These are phyloP conservation scores for Epinephelus malabaricus DNA, from an alignment of 2,797 vertebrate genomes.

Conservation along the genomic window DNA sequence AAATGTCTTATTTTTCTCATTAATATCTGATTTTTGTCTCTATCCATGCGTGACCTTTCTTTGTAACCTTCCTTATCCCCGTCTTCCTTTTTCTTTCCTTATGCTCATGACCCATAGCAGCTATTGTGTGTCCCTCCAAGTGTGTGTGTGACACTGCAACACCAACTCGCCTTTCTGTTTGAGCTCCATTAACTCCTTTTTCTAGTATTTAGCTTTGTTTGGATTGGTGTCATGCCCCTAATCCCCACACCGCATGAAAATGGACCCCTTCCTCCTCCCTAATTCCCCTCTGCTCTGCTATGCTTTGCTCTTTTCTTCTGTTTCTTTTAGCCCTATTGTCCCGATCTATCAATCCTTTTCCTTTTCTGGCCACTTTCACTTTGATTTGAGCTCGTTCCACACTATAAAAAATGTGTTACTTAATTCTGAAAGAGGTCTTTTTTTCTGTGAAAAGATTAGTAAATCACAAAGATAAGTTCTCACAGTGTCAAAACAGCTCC, in stretches of 20 bases:
- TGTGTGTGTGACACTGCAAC: conserved; percentile 4
- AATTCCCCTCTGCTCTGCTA: conserved; percentile 42
- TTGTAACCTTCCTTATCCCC: conserved; percentile 9
- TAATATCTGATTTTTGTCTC: conserved; percentile 14
- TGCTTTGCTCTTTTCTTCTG: conserved; percentile 41
- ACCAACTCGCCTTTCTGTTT: conserved; percentile 43
- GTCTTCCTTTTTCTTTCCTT: not conserved
- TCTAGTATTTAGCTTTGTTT: conserved; percentile 79
- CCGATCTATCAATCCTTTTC: conserved; percentile 20
- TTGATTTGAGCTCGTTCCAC: conserved; percentile 22
- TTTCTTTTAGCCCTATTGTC: conserved; percentile 35
- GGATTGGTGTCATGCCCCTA: conserved; percentile 83
- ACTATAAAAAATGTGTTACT: not conserved
- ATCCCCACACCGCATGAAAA: conserved; percentile 72
- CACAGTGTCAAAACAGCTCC: not conserved
- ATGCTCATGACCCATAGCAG: conserved; percentile 21
- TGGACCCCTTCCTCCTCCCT: conserved; percentile 42
- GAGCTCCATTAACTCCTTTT: conserved; percentile 76
- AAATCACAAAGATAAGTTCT: not conserved
- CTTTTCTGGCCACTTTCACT: conserved; percentile 1
- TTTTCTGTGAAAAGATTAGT: not conserved
- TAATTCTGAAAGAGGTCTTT: not conserved
- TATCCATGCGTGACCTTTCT: conserved; percentile 16
- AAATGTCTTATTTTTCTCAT: conserved; percentile 5
- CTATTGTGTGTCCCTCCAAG: conserved; percentile 10